Conservation (phyloP, 2,797 vertebrate species). For the Lophius americanus region DNA sequence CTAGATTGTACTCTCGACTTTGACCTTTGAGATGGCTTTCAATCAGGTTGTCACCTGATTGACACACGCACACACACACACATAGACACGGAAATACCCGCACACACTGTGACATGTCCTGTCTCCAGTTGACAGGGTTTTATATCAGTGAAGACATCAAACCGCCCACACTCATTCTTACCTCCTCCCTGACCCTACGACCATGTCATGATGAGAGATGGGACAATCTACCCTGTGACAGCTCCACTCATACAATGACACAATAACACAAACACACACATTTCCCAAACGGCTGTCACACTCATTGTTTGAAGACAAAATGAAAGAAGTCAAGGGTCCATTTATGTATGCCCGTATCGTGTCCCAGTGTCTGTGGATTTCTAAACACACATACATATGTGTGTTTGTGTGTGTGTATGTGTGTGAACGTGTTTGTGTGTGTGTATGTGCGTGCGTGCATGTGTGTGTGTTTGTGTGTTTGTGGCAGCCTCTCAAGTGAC, state of each 20-base stretch:
- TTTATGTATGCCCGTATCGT: constrained; percentile 24
- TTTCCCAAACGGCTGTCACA: constrained; percentile 12
- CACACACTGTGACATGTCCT: constrained; percentile 56
- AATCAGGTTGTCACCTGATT: constrained; percentile 61
- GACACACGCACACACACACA: constrained; percentile 41
- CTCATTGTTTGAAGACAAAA: constrained; percentile 37
- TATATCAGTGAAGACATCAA: constrained; percentile 75
- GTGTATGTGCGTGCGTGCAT: constrained; percentile 2
- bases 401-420: background rate
- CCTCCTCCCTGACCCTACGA: constrained; percentile 54
- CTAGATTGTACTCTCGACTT: constrained; percentile 61
- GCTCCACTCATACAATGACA: constrained; percentile 52
- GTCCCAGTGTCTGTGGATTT: constrained; percentile 23
- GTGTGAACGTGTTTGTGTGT: background rate
- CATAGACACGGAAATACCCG: constrained; percentile 31
- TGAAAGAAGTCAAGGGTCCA: constrained; percentile 24
- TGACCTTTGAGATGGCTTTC: constrained; percentile 71
- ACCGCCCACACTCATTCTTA: constrained; percentile 41
- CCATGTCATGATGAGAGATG: constrained; percentile 74
- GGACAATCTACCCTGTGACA: constrained; percentile 73
- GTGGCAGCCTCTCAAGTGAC: constrained; percentile 64
- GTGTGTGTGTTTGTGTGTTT: constrained; percentile 24
- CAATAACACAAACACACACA: constrained; percentile 17
- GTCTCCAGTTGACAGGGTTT: constrained; percentile 75
- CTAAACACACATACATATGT: background rate